Evolutionary conservation across 1,140 invertebrate genomes (phyloP).

Genomic region (Aphis craccivora): DNA sequence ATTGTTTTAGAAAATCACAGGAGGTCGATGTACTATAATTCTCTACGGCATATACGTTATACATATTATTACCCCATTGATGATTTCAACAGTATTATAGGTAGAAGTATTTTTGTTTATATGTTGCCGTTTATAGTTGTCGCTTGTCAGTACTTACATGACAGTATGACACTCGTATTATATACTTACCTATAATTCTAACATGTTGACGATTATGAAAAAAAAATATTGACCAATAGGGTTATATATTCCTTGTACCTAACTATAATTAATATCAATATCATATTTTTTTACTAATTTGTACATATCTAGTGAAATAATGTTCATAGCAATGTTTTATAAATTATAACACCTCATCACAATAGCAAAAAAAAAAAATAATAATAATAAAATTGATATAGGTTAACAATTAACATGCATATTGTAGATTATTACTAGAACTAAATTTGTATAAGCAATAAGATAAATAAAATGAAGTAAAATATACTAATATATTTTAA

Average conservation of each 20-base stretch:
- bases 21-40: not conserved
- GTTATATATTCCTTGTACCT: not conserved
- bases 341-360: not conserved
- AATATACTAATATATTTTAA: not conserved
- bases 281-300: not conserved
- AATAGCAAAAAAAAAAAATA: not conserved
- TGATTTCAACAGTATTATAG: not conserved
- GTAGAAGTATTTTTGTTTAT: not conserved
- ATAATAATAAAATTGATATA: not conserved
- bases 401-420: not conserved
- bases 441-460: not conserved
- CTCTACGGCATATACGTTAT: not conserved
- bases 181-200: not conserved
- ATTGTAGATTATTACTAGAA: not conserved
- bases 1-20: not conserved
- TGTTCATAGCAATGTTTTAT: not conserved
- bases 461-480: not conserved
- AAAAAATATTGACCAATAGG: not conserved
- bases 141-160: too few species aligned
- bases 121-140: not conserved
- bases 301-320: not conserved
- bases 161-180: not conserved
- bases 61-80: not conserved
- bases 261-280: not conserved
- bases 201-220: not conserved